Conservation (phyloP, 2,888 invertebrate genomes). For the Caenorhabditis angaria region DNA sequence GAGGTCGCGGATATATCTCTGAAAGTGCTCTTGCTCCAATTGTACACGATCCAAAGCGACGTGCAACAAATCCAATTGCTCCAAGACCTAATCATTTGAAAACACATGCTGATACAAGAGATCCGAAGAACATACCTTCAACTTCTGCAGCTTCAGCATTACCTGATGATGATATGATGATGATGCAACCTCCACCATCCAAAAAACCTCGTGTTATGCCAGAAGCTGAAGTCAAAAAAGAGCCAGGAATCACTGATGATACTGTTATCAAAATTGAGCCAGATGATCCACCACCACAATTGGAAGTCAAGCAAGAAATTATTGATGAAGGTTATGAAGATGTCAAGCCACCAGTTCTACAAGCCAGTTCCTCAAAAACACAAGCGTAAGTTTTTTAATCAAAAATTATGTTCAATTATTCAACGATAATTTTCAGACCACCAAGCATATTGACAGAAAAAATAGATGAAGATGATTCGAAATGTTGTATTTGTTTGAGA, state of each 20-base stretch:
- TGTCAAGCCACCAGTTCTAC: background rate
- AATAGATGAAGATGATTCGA: background rate
- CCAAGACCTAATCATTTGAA: background rate
- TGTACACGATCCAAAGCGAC: background rate
- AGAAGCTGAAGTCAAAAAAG: background rate
- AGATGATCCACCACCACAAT: background rate
- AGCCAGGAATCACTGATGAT: background rate
- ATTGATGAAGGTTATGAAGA: constrained; percentile 5
- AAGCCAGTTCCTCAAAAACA: background rate
- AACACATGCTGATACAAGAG: background rate
- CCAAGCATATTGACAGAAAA: no score
- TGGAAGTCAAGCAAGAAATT: constrained; percentile 5
- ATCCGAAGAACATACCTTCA: no score
- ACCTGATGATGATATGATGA: background rate
- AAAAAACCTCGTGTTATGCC: background rate
- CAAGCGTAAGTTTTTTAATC: no score
- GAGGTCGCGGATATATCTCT: background rate
- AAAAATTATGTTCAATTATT: no score
- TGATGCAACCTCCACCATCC: background rate
- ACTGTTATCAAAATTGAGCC: background rate
- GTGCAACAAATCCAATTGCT: background rate
- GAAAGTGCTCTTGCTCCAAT: background rate
- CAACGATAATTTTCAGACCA: background rate
- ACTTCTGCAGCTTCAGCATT: background rate
- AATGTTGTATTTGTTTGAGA: constrained; percentile 12